Base-by-base conservation (phyloP, 2,888 invertebrate genomes). In the Oxyteleia sp. region DNA sequence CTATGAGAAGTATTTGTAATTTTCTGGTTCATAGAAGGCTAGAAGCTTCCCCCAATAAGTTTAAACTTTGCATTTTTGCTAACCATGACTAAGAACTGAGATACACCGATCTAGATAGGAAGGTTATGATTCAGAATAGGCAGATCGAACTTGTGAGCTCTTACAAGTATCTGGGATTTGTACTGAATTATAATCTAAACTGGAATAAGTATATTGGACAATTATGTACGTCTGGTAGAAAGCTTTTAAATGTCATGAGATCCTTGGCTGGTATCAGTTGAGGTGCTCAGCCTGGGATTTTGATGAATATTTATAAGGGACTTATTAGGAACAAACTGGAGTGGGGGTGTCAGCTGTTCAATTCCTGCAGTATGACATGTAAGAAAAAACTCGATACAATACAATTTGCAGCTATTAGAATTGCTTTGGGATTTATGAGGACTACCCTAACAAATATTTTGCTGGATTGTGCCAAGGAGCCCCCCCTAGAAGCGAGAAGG, bases 261-360 rank as follows among this genome's bases (percentile, higher is more conserved):
- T 1, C 10, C 0, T 1, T 49, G 2, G 0, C 35, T 0, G 4
- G 5, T 18, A 29, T 47, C 0, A 32, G 18, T 35, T 57, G 57
- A 47, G 69, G 69, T 3, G 55, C 69, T 18, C 57, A 69, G 20
- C 57, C 57, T 15, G 7, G n/a, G n/a, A n/a, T n/a, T n/a, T n/a
- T 59, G 4, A 32, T 71, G 0, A 35, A 26, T 1, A 35, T 59
- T 16, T 71, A 71, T 38, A 71, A 59, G 26, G 71, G 55, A 0
- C 38, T 43, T 1, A 68, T 68, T 0, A 51, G 68, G 4, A 43
- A 29, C 38, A 41, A 13, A 16, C 8, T 68, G 11, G 68, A 68
- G 3, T 68, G 53, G 26, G 53, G 49, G 7, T 13, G 23, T 3
- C 32, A 35, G 11, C 8, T 35, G 10, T 13, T 35, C 10, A 10